Evolutionary conservation across 2,888 invertebrate species (phyloP).

Genomic region (Lithophane socia): DNA sequence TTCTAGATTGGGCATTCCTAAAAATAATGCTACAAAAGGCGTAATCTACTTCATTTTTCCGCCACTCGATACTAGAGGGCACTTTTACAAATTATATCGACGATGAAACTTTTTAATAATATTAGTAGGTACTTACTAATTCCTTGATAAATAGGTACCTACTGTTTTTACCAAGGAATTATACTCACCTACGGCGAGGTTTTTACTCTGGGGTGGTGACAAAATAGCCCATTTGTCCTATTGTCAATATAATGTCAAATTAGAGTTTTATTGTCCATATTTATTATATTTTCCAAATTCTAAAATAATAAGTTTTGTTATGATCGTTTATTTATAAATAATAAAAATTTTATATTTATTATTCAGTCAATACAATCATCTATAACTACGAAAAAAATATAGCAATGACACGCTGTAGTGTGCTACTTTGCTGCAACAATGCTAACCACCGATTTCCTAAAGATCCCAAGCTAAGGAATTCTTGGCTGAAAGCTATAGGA

Average conservation of each 20-base stretch:
- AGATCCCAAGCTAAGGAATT: constrained; percentile 6
- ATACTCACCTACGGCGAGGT: too few species aligned
- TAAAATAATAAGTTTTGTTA: constrained; percentile 22
- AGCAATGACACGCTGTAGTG: constrained; percentile 35
- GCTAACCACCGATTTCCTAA: constrained; percentile 30
- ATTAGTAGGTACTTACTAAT: not conserved
- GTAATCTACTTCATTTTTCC: not conserved
- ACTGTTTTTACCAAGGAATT: not conserved
- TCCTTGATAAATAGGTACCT: not conserved
- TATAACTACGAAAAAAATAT: not conserved
- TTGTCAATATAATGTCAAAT: constrained; percentile 27
- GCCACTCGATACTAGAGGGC: constrained; percentile 45
- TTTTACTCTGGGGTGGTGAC: too few species aligned
- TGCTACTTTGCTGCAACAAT: constrained; percentile 12
- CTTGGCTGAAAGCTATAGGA: constrained; percentile 24
- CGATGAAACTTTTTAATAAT: not conserved
- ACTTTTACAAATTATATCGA: not conserved
- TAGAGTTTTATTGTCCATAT: not conserved
- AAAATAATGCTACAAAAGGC: not conserved
- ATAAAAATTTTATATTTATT: not conserved
- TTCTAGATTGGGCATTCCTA: not conserved
- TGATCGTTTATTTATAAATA: not conserved
- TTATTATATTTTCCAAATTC: constrained; percentile 16
- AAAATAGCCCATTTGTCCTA: not conserved
- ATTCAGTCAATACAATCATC: not conserved